Conservation (phyloP, 2,888 invertebrate species). For the Ectemnius cavifrons region DNA sequence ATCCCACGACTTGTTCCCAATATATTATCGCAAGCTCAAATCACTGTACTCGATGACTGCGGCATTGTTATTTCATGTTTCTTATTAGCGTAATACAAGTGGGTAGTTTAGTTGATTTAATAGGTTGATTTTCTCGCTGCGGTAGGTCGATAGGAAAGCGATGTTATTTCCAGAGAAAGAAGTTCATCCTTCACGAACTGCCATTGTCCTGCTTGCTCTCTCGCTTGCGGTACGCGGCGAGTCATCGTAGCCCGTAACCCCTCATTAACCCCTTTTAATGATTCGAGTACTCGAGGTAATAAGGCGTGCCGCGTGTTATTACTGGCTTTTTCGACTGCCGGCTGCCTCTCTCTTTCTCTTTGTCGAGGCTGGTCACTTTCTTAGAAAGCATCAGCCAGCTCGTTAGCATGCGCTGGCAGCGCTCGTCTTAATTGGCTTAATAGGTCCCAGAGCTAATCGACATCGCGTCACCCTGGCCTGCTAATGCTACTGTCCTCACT, state of each 20-base stretch:
- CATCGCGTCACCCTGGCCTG: constrained; percentile 30
- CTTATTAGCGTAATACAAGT: too few species aligned
- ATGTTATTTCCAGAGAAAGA: constrained; percentile 37
- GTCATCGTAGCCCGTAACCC: constrained; percentile 53
- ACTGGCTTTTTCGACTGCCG: constrained; percentile 25
- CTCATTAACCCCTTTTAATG: constrained; percentile 68
- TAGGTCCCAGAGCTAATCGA: constrained; percentile 55
- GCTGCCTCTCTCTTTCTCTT: constrained; percentile 35
- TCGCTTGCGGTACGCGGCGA: constrained; percentile 33
- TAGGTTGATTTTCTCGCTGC: constrained; percentile 18
- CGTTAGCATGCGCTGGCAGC: constrained; percentile 54
- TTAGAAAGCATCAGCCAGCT: constrained; percentile 57
- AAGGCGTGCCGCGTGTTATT: constrained; percentile 41
- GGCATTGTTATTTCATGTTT: too few species aligned
- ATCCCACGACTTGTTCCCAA: too few species aligned
- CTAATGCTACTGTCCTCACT: constrained; percentile 7
- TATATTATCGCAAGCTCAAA: too few species aligned
- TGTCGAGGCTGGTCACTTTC: constrained; percentile 52
- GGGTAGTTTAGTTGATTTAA: too few species aligned
- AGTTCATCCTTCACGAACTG: constrained; percentile 44
- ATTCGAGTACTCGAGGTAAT: constrained; percentile 40
- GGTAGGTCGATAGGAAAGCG: constrained; percentile 25
- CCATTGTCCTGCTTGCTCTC: constrained; percentile 36
- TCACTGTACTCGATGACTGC: too few species aligned
- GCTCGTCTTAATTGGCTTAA: constrained; percentile 60